These are phyloP conservation scores for Sinhomidia bicolor DNA, from an alignment of 2,888 invertebrate genomes.

Conservation along the genomic window DNA sequence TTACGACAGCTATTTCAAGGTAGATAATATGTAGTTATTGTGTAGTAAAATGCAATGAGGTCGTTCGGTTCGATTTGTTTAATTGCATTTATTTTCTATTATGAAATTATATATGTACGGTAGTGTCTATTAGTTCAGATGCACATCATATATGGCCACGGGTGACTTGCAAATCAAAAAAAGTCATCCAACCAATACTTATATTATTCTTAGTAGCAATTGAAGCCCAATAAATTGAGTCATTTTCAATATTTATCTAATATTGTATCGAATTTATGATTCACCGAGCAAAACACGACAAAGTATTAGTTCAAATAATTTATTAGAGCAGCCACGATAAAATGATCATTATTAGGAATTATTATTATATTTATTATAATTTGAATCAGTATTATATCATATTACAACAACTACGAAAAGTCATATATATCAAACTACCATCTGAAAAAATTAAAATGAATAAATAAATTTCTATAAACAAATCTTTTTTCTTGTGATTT, in stretches of 20 bases:
- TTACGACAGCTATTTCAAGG: conserved; percentile 4
- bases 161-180: background rate
- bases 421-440: conserved; percentile 69
- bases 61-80: background rate
- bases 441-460: conserved; percentile 65
- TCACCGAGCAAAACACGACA: conserved; percentile 21
- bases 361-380: conserved; percentile 68
- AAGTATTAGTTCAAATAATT: conserved; percentile 63
- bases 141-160: background rate
- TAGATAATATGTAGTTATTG: background rate
- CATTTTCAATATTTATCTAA: conserved; percentile 14
- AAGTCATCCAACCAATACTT: background rate
- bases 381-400: conserved; percentile 73
- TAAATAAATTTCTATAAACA: conserved; percentile 66
- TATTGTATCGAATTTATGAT: conserved; percentile 24
- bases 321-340: conserved; percentile 39
- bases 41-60: background rate
- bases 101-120: background rate
- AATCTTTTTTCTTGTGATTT: conserved; percentile 16
- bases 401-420: conserved; percentile 64
- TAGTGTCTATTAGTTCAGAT: background rate
- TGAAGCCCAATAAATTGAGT: background rate
- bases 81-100: conserved; percentile 28
- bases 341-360: conserved; percentile 50
- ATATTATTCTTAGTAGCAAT: background rate